Percentiles rank a stretch among this genome's conserved stretches.
These are phyloP conservation scores for Crepidodera aurea DNA, from an alignment of 2,888 invertebrate species.

Conservation along the genomic window DNA sequence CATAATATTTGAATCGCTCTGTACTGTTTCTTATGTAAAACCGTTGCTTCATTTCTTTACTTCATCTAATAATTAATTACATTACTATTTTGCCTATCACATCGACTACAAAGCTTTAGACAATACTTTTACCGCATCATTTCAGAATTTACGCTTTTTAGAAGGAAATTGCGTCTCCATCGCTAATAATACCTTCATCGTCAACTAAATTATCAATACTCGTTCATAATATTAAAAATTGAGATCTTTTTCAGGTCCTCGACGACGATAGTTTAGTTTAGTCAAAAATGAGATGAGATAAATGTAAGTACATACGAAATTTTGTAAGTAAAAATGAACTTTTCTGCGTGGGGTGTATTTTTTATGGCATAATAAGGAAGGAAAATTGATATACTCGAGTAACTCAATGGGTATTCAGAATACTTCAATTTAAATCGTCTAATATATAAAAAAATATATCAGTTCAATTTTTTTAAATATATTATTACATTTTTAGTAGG, in stretches of 20 bases:
- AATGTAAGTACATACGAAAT: slow-evolving; percentile 23
- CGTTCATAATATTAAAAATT: slow-evolving; percentile 24
- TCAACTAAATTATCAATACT: slow-evolving; percentile 29
- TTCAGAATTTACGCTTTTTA: slow-evolving; percentile 7
- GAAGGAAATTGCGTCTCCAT: slow-evolving; percentile 16
- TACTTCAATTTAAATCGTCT: no score
- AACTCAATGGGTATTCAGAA: no score
- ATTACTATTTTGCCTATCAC: not conserved
- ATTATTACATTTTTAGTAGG: no score
- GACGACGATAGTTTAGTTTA: slow-evolving; percentile 14
- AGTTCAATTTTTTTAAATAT: no score
- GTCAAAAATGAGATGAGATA: slow-evolving; percentile 16
- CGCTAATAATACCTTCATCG: slow-evolving; percentile 16
- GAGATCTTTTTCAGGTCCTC: slow-evolving; percentile 35
- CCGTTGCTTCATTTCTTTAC: no score
- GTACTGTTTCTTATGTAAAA: no score
- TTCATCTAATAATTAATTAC: not conserved
- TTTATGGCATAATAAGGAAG: no score
- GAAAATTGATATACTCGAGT: no score
- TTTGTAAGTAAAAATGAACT: not conserved
- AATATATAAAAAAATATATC: no score
- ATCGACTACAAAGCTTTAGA: not conserved
- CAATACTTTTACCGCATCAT: not conserved
- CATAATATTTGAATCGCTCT: no score
- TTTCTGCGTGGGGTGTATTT: not conserved